Conservation (phyloP, 1,140 invertebrate species). For the Phthorimaea operculella region DNA sequence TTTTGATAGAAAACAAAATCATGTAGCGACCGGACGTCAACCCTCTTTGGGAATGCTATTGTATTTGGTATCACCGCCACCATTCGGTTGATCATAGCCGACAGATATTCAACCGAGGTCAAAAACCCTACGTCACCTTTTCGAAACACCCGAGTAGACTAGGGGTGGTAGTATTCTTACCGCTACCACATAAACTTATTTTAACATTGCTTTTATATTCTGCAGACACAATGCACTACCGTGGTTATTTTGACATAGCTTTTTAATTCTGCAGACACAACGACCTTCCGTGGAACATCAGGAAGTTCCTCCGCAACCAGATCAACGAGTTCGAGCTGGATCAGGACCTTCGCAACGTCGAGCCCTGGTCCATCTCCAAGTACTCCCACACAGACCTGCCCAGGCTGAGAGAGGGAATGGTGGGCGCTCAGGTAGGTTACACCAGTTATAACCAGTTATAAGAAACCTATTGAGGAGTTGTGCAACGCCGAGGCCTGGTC, state of each 20-base stretch:
- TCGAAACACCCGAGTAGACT: too few species aligned
- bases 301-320: constrained; percentile 82
- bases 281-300: constrained; percentile 86
- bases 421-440: constrained; percentile 76
- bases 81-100: too few species aligned
- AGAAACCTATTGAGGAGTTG: too few species aligned
- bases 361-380: constrained; percentile 80
- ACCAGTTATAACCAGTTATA: neutral
- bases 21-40: too few species aligned
- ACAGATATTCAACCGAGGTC: too few species aligned
- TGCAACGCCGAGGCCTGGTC: constrained; percentile 74
- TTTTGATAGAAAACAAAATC: too few species aligned
- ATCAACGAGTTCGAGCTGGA: constrained; percentile 79
- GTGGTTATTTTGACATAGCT: too few species aligned
- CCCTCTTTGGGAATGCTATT: too few species aligned
- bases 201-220: neutral
- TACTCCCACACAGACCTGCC: constrained; percentile 84
- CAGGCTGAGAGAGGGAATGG: constrained; percentile 77
- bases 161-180: too few species aligned
- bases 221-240: constrained; percentile 41
- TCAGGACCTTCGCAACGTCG: constrained; percentile 74
- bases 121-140: too few species aligned
- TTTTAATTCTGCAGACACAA: constrained; percentile 75
- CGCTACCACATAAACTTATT: too few species aligned
- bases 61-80: too few species aligned